Evolutionary conservation across 1,140 invertebrate genomes (phyloP).

Genomic region (Pseudoatta argentina): DNA sequence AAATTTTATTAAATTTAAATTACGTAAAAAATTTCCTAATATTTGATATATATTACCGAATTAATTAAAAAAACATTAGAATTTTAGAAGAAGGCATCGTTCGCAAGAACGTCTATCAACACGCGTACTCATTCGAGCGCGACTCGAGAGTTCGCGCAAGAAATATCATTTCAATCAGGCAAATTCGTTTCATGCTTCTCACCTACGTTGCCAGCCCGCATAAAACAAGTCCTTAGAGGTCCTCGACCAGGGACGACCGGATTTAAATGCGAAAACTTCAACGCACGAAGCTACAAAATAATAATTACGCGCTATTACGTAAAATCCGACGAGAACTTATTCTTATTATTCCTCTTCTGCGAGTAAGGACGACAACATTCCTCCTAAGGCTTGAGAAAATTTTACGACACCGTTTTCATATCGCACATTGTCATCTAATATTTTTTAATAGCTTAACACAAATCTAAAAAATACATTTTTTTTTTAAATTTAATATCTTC

Average conservation of each 20-base stretch:
- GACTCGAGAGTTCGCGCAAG: slow-evolving; percentile 49
- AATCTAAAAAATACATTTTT: neutral
- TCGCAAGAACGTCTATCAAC: neutral
- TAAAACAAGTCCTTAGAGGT: slow-evolving; percentile 51
- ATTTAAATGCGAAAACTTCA: slow-evolving; percentile 63
- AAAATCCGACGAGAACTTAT: slow-evolving; percentile 34
- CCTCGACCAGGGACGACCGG: slow-evolving; percentile 49
- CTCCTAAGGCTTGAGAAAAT: neutral
- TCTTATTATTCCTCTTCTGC: slow-evolving; percentile 10
- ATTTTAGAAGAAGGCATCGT: neutral
- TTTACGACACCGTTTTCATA: neutral
- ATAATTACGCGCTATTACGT: slow-evolving; percentile 71
- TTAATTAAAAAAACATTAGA: neutral
- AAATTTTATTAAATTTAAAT: neutral
- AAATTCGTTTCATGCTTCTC: slow-evolving; percentile 69
- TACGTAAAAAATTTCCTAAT: neutral
- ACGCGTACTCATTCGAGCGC: slow-evolving; percentile 1
- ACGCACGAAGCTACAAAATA: slow-evolving; percentile 60
- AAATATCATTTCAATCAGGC: slow-evolving; percentile 61
- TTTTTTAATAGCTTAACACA: neutral
- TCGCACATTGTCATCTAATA: slow-evolving; percentile 9
- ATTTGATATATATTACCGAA: neutral
- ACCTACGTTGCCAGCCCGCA: slow-evolving; percentile 41
- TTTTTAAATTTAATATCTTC: neutral
- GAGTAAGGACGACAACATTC: slow-evolving; percentile 27